These are phyloP conservation scores for Tineola bisselliella DNA, from an alignment of 2,888 invertebrate genomes.

Conservation along the genomic window DNA sequence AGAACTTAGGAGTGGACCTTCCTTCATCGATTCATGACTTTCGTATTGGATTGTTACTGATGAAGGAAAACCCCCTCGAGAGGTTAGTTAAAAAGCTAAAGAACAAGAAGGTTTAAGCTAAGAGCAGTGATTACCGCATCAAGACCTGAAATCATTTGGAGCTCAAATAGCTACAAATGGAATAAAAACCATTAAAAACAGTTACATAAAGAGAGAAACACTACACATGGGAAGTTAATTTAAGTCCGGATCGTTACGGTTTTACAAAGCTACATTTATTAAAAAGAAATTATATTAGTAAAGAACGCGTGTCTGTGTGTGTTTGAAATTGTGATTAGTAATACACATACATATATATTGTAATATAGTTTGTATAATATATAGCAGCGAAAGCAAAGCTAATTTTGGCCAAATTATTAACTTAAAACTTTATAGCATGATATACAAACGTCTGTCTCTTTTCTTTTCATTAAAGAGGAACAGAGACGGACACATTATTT, in stretches of 20 bases:
- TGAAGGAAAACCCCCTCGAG: neutral
- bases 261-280: conserved; percentile 22
- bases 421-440: too few species aligned
- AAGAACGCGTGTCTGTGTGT: neutral
- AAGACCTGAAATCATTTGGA: conserved; percentile 8
- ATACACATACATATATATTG: neutral
- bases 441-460: too few species aligned
- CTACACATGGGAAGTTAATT: neutral
- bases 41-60: neutral
- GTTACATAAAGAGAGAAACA: neutral
- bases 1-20: conserved; percentile 32
- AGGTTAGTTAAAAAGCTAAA: neutral
- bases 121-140: neutral
- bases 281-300: conserved; percentile 7
- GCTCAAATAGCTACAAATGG: neutral
- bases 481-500: neutral
- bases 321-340: neutral
- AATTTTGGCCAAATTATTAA: neutral
- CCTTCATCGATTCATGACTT: neutral
- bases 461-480: too few species aligned
- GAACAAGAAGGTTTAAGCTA: neutral
- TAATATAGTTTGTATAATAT: neutral
- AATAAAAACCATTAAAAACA: neutral
- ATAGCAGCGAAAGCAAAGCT: neutral
- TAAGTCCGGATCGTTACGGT: conserved; percentile 44